phyloP scores from a whole-genome alignment of 2,113 vertebrate species.

The Dolichallabes microphthalmus region DNA sequence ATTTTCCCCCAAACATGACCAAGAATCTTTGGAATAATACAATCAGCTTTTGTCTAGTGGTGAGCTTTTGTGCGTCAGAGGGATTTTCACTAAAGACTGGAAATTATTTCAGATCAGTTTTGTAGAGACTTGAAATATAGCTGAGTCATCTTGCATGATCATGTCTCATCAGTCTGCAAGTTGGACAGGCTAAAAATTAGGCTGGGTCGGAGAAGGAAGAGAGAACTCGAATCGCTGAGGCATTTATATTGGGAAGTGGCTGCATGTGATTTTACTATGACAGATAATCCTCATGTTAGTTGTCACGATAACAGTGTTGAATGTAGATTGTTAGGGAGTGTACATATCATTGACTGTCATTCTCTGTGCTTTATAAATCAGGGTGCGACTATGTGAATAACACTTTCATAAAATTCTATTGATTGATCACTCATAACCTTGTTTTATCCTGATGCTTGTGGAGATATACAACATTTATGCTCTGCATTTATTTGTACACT shows the following conservation, averaged over 20 bases:
- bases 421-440: neutral
- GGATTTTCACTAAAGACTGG: conserved; percentile 1
- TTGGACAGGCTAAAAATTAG: neutral
- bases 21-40: neutral
- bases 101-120: neutral
- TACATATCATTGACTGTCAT: neutral
- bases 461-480: neutral
- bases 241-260: neutral
- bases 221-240: conserved; percentile 8
- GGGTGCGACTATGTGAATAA: conserved; percentile 29
- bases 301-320: conserved; percentile 28
- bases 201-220: neutral
- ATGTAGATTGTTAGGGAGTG: neutral
- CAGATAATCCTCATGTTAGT: neutral
- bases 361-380: neutral
- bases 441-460: neutral
- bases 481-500: neutral
- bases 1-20: neutral
- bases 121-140: conserved; percentile 10
- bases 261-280: conserved; percentile 1
- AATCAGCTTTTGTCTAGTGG: conserved; percentile 1
- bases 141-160: conserved; percentile 20
- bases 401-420: neutral
- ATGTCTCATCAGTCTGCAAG: conserved; percentile 31
- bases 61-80: neutral